Evolutionary conservation across 2,888 invertebrate species (phyloP), one percentile per base, ranked within the genome.

Genomic region (Chorisops tibialis): DNA sequence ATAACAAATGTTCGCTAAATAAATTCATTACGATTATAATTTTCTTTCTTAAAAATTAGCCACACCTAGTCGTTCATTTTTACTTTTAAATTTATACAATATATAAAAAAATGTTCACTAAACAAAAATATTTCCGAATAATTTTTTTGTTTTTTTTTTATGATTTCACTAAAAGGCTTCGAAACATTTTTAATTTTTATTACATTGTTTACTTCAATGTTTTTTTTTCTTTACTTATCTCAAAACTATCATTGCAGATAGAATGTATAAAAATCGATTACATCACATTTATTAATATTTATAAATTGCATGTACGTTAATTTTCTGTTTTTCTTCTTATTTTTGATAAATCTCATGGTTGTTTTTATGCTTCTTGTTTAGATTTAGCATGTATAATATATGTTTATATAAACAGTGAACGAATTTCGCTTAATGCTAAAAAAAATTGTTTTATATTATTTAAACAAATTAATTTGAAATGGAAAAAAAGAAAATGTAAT

Each of bases 231-330:
- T 56, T 43, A 45, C 56, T 56, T 56, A 56, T 30, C 14, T 45
- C 45, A 56, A 41, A 14, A 19, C 48, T 59, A 48, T 59, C 48
- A 38, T 59, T 58, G 30, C 19, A 47, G 48, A 59, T 47, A 47
- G 59, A 59, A 59, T 59, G 59, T 59, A 59, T 59, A 59, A 59
- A 56, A 59, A 59, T 59, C 59, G 59, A 48, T 59, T 59, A 59
- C 43, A 59, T 59, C 59, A 59, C 59, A 59, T 59, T 59, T 37
- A 59, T 48, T 50, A 14, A 22, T 56, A 56, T 43, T 35, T 59
- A 59, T 38, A 59, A 47, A 48, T 48, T 56, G 54, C 41, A 37
- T 41, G 24, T 56, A 45, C 35, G 16, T 47, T 30, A 14, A 45
- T 30, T 16, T 45, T 30, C 19, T 48, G 22, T 47, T 18, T n/a